These are phyloP conservation scores for Anagyrus pseudococci DNA, from an alignment of 2,888 invertebrate genomes.

Conservation along the genomic window DNA sequence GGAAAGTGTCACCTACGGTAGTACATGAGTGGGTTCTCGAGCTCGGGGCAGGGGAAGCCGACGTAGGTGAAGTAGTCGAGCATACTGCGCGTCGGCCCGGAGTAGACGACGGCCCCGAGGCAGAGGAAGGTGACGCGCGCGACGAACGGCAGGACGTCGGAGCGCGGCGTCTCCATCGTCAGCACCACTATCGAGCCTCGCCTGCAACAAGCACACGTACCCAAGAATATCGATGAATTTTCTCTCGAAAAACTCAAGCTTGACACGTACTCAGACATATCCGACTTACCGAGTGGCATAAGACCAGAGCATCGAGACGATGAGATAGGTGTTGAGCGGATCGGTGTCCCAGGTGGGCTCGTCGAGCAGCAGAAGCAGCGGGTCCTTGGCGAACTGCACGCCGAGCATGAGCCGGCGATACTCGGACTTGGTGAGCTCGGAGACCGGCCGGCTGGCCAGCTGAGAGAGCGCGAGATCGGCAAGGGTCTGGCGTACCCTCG, in stretches of 20 bases:
- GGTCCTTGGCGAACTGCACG: constrained; percentile 91
- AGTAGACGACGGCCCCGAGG: constrained; percentile 89
- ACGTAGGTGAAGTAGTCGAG: constrained; percentile 94
- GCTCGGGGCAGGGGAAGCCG: constrained; percentile 94
- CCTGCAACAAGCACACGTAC: constrained; percentile 61
- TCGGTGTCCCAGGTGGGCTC: constrained; percentile 95
- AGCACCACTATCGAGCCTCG: constrained; percentile 89
- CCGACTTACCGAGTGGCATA: constrained; percentile 73
- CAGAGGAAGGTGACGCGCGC: constrained; percentile 91
- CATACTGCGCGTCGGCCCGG: constrained; percentile 90
- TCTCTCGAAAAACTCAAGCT: background rate
- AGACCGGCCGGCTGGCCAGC: constrained; percentile 83
- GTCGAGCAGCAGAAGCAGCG: constrained; percentile 86
- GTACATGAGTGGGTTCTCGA: constrained; percentile 98
- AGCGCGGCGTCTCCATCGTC: constrained; percentile 91
- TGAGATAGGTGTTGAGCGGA: constrained; percentile 92
- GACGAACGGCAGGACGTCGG: constrained; percentile 94
- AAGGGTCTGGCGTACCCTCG: constrained; percentile 89
- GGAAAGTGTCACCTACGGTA: constrained; percentile 74
- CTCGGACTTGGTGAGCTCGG: constrained; percentile 87
- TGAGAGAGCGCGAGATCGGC: constrained; percentile 93
- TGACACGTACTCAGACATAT: background rate
- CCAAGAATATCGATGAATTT: background rate
- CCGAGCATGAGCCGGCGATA: constrained; percentile 89
- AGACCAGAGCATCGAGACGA: constrained; percentile 92